Conservation (phyloP, 92 coral and sea anemone species). For the Nematostella vectensis region DNA sequence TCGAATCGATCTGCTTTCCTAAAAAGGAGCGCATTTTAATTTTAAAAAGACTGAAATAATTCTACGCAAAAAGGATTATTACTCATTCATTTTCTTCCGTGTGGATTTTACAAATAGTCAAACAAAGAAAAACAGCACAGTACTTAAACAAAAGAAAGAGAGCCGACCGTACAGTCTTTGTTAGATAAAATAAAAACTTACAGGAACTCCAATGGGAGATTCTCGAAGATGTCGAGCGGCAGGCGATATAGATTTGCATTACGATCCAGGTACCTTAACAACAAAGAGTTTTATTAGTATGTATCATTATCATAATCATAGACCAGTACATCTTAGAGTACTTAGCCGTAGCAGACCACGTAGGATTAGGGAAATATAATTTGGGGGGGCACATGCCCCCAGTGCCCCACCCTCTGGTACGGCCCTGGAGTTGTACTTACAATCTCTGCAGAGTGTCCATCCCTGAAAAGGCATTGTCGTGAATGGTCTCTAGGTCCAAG, state of each 20-base stretch:
- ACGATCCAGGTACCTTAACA: slow-evolving; percentile 30
- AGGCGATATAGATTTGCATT: slow-evolving; percentile 47
- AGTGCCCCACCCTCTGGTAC: too few relatives aligned
- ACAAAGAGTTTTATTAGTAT: too few relatives aligned
- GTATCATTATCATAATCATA: too few relatives aligned
- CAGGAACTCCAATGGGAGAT: slow-evolving; percentile 42
- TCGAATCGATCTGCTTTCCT: slow-evolving; percentile 80
- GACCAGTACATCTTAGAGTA: too few relatives aligned
- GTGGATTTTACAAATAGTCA: slow-evolving; percentile 4
- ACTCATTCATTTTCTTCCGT: background rate
- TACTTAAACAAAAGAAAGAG: too few relatives aligned
- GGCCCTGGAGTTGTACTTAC: too few relatives aligned
- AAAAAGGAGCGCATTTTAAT: slow-evolving; percentile 7
- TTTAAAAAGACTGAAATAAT: background rate
- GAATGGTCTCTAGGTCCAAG: slow-evolving; percentile 30
- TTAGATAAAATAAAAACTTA: slow-evolving; percentile 56
- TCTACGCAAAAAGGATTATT: slow-evolving; percentile 3
- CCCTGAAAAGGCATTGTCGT: slow-evolving; percentile 61
- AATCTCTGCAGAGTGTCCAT: slow-evolving; percentile 41
- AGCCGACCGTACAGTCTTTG: too few relatives aligned
- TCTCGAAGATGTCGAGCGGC: slow-evolving; percentile 57
- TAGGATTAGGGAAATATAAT: too few relatives aligned
- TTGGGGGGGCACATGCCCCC: too few relatives aligned
- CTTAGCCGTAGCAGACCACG: too few relatives aligned
- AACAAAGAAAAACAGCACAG: too few relatives aligned